Evolutionary conservation across 1,140 invertebrate species (phyloP), one percentile per base, ranked within the genome.

Genomic region (Dufourea novaeangliae): DNA sequence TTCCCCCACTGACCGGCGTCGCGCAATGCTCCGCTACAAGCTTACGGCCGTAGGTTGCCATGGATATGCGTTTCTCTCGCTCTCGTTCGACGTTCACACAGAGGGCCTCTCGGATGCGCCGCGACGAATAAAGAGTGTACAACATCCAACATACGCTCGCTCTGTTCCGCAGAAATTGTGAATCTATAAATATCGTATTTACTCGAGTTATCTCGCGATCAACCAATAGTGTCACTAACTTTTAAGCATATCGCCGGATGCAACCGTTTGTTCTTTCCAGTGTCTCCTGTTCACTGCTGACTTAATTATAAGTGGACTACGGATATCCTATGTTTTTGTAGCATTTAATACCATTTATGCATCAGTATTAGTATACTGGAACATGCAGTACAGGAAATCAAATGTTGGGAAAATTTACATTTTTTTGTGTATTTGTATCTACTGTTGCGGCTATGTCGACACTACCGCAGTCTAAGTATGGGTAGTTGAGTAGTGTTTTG

Each of bases 31-130:
- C 39, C 34, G 29, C n/a, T 25, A 32, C 46, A 71, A 54, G 27
- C 8, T 61, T 72, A 62, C 39, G n/a, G 56, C n/a, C 22, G 17
- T 59, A 57, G n/a, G 25, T 54, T 57, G 34, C 12, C 27, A 44
- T 41, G 17, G 27, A 70, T 70, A 70, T 59, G 11, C 14, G 11
- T 54, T n/a, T 57, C 25, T 61, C n/a, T 22, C 29, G 2, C 37
- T 2, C 34, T 14, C 17, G 10, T 12, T 2, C 7, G n/a, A 4
- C 5, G n/a, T 44, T 62, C 25, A 57, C n/a, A n/a, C n/a, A n/a
- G n/a, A n/a, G n/a, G n/a, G n/a, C 22, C n/a, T 71, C 61, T 34
- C 8, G 12, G n/a, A 44, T 25, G 14, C n/a, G 1, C 5, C n/a
- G 1, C 5, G 17, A 50, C 12, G 44, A 32, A 66, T 14, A 66